phyloP scores from a whole-genome alignment of 2,797 vertebrate species.

The Fratercula arctica region DNA sequence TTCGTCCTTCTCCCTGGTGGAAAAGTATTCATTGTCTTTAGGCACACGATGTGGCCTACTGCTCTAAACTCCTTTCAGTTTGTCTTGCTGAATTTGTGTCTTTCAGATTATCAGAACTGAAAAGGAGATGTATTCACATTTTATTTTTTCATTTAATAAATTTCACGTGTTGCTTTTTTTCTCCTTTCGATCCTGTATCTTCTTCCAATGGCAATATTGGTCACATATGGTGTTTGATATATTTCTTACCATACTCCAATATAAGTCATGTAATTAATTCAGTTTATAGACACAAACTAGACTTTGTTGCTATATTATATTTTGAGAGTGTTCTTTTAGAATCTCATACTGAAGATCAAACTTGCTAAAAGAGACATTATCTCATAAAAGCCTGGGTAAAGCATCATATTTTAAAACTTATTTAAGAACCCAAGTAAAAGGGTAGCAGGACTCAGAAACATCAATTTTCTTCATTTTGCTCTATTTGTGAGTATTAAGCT shows the following conservation, averaged over 20 bases:
- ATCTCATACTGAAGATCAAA: background rate
- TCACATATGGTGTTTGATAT: background rate
- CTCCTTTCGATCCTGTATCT: background rate
- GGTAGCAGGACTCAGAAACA: background rate
- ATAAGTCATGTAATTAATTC: background rate
- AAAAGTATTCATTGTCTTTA: background rate
- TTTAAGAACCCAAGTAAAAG: background rate
- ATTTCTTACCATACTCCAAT: background rate
- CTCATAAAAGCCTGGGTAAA: background rate
- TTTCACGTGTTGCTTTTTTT: background rate
- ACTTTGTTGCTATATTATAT: background rate
- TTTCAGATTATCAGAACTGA: background rate
- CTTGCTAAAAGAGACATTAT: background rate
- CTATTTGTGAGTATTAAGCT: background rate
- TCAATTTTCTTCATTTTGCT: background rate
- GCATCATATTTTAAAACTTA: background rate
- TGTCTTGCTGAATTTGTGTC: background rate
- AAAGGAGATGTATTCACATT: background rate
- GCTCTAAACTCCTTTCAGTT: background rate
- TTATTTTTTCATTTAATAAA: background rate
- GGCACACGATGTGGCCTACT: rapidly evolving
- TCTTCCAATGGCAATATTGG: background rate
- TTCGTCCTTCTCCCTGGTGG: background rate
- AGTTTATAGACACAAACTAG: background rate
- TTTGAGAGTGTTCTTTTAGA: background rate